These are phyloP conservation scores for Bombus confusus DNA, from an alignment of 1,140 invertebrate genomes.

Conservation along the genomic window DNA sequence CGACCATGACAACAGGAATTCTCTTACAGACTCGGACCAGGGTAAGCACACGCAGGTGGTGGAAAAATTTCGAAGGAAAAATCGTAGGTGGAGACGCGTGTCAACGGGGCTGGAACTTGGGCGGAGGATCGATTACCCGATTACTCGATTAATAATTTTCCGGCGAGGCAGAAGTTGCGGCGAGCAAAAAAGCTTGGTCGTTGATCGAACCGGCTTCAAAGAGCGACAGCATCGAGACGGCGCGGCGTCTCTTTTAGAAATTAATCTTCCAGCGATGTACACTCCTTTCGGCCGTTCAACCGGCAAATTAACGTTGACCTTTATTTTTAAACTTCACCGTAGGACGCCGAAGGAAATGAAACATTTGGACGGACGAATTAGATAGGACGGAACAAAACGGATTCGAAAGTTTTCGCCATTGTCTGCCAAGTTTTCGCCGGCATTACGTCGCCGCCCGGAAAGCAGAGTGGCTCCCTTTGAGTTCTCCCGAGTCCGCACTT, in stretches of 20 bases:
- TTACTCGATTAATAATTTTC: conserved; percentile 46
- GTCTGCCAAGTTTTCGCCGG: neutral
- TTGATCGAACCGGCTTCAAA: conserved; percentile 37
- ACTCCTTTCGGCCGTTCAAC: neutral
- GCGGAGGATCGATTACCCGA: neutral
- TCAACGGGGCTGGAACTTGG: neutral
- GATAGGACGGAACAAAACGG: neutral
- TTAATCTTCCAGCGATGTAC: conserved; percentile 24
- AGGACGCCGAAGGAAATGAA: neutral
- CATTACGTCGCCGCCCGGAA: neutral
- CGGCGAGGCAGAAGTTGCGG: conserved; percentile 1
- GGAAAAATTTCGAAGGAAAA: too few relatives aligned
- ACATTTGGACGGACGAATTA: neutral
- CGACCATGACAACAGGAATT: too few relatives aligned
- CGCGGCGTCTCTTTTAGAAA: neutral
- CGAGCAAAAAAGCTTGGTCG: conserved; percentile 32
- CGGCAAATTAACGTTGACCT: conserved; percentile 17
- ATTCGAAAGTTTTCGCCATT: neutral
- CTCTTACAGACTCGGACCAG: too few relatives aligned
- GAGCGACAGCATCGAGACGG: neutral
- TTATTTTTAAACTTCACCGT: neutral
- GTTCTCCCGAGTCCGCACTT: neutral
- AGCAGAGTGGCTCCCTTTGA: conserved; percentile 26
- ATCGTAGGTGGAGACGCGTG: neutral
- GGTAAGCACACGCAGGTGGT: too few relatives aligned